Conservation (phyloP, 2,113 vertebrate species). For the Rousettus leschenaultii region DNA sequence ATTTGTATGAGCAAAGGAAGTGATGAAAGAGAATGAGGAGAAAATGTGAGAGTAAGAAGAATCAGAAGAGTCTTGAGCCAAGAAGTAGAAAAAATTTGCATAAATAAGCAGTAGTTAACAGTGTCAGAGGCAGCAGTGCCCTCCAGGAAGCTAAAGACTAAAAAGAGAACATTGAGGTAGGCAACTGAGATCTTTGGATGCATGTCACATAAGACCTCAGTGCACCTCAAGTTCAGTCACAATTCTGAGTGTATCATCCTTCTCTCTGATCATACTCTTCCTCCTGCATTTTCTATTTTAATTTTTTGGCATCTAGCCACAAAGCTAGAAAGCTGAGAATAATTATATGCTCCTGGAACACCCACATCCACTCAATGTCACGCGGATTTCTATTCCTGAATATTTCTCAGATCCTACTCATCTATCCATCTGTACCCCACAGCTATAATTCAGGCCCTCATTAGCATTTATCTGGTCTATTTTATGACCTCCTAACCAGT, state of each 20-base stretch:
- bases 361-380: conserved; percentile 57
- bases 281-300: conserved; percentile 61
- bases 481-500: background rate
- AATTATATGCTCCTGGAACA: conserved; percentile 46
- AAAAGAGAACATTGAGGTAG: background rate
- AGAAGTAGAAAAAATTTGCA: background rate
- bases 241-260: background rate
- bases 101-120: background rate
- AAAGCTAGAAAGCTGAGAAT: conserved; percentile 71
- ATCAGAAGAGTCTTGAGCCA: background rate
- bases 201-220: background rate
- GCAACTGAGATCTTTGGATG: background rate
- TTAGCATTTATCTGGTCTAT: background rate
- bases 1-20: background rate
- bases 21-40: background rate
- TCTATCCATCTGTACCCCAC: background rate
- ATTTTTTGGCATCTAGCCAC: conserved; percentile 52
- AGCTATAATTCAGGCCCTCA: background rate
- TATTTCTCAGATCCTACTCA: conserved; percentile 31
- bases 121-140: background rate
- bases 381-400: conserved; percentile 44
- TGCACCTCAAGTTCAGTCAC: background rate
- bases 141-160: background rate
- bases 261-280: conserved; percentile 7
- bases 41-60: background rate